These are phyloP conservation scores for Ictidomys tridecemlineatus DNA, from an alignment of 2,113 vertebrate genomes.

Conservation along the genomic window DNA sequence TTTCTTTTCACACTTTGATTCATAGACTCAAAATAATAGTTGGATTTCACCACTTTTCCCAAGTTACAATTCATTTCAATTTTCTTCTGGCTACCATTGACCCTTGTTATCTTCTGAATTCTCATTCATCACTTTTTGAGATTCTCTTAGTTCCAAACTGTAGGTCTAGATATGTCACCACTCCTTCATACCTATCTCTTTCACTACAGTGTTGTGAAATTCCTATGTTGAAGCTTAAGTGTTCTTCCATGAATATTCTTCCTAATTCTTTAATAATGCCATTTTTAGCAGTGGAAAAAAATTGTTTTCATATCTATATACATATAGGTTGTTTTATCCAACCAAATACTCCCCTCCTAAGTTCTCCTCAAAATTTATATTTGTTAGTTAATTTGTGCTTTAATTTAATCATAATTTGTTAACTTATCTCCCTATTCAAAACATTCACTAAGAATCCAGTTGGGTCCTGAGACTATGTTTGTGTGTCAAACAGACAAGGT, in stretches of 20 bases:
- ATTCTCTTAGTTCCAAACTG: conserved; percentile 42
- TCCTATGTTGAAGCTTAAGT: neutral
- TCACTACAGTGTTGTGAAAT: neutral
- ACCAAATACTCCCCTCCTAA: neutral
- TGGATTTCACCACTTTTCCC: neutral
- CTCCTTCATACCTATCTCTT: conserved; percentile 7
- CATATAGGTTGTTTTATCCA: neutral
- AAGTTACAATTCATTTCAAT: conserved; percentile 41
- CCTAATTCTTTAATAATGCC: conserved; percentile 4
- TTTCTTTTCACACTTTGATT: conserved; percentile 44
- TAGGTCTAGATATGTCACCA: neutral
- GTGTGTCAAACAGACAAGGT: neutral
- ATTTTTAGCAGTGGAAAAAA: neutral
- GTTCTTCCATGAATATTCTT: neutral
- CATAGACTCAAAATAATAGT: neutral
- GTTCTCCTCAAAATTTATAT: conserved; percentile 12
- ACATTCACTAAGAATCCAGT: neutral
- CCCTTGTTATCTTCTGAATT: conserved; percentile 68
- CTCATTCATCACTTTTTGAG: conserved; percentile 37
- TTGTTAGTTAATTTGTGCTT: neutral
- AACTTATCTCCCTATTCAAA: conserved; percentile 28
- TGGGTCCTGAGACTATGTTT: neutral
- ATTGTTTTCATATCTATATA: neutral
- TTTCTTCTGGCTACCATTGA: conserved; percentile 36
- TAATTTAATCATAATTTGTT: conserved; percentile 23